Evolutionary conservation across 37 sponge, comb jelly and placozoan species (phyloP).

Genomic region (Hormiphora californensis): DNA sequence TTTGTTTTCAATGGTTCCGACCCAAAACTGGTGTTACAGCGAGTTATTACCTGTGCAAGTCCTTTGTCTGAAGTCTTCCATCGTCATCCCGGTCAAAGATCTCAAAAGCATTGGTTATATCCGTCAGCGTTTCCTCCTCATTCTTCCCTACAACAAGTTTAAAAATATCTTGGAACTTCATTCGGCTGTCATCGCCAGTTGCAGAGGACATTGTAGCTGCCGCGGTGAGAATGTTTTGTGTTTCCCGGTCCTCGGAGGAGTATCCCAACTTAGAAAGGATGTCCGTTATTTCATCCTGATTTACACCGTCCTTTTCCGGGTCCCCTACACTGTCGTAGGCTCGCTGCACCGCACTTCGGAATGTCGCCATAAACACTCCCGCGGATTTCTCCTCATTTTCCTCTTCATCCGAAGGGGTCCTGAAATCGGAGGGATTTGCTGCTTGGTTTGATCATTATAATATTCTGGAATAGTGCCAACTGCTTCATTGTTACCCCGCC

Average conservation of each 20-base stretch:
- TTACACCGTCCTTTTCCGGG: conserved; percentile 51
- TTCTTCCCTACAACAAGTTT: conserved; percentile 44
- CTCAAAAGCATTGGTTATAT: conserved; percentile 36
- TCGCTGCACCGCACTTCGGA: conserved; percentile 26
- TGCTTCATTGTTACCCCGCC: too few species aligned
- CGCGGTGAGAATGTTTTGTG: conserved; percentile 21
- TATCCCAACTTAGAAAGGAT: conserved; percentile 43
- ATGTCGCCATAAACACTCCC: neutral
- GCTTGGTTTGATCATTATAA: too few species aligned
- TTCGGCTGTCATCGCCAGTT: neutral
- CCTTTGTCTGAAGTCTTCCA: conserved; percentile 41
- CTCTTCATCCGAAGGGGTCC: neutral
- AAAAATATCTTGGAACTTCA: conserved; percentile 49
- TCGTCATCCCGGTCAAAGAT: conserved; percentile 39
- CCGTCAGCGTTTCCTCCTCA: conserved; percentile 42
- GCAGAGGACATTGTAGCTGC: conserved; percentile 1
- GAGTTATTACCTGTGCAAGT: conserved; percentile 51
- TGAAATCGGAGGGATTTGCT: too few species aligned
- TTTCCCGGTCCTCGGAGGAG: conserved; percentile 21
- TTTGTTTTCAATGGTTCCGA: too few species aligned
- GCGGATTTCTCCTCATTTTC: neutral
- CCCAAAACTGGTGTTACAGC: too few species aligned
- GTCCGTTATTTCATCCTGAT: conserved; percentile 52
- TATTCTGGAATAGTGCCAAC: too few species aligned
- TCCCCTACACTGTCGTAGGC: conserved; percentile 45